Conservation (phyloP, 2,113 vertebrate species). For the Circaetus cinerascens region DNA sequence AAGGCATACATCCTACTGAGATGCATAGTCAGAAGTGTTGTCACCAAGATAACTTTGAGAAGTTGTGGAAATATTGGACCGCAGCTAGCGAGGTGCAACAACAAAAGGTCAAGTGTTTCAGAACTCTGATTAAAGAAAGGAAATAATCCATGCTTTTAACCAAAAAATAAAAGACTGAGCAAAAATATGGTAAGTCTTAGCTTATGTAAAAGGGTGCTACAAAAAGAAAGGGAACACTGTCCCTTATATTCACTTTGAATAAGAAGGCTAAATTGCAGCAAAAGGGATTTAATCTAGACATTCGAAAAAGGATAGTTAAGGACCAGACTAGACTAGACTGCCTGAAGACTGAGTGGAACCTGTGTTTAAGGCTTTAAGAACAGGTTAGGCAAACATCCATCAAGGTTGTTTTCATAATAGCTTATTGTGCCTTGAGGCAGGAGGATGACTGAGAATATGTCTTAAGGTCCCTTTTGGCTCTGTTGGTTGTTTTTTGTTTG, state of each 20-base stretch:
- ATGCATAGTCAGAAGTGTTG: neutral
- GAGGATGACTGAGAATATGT: neutral
- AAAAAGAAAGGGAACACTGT: neutral
- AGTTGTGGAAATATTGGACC: neutral
- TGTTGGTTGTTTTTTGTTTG: neutral
- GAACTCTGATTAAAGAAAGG: neutral
- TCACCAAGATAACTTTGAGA: neutral
- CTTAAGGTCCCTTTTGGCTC: neutral
- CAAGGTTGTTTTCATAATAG: neutral
- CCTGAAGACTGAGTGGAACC: conserved; percentile 8
- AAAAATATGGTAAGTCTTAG: neutral
- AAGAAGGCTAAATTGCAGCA: neutral
- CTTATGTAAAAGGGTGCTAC: neutral
- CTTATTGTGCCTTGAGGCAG: neutral
- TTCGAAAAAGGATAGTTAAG: neutral
- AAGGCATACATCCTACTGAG: neutral
- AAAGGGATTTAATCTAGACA: neutral
- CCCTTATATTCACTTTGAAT: neutral
- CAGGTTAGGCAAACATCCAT: neutral
- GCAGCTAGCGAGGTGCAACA: neutral
- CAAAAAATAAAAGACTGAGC: neutral
- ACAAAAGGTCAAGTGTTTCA: neutral
- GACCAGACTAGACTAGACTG: neutral
- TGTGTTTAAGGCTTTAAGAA: neutral
- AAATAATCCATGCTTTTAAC: neutral